Conservation (phyloP, 2,888 invertebrate species). For the Parelbella ahira region DNA sequence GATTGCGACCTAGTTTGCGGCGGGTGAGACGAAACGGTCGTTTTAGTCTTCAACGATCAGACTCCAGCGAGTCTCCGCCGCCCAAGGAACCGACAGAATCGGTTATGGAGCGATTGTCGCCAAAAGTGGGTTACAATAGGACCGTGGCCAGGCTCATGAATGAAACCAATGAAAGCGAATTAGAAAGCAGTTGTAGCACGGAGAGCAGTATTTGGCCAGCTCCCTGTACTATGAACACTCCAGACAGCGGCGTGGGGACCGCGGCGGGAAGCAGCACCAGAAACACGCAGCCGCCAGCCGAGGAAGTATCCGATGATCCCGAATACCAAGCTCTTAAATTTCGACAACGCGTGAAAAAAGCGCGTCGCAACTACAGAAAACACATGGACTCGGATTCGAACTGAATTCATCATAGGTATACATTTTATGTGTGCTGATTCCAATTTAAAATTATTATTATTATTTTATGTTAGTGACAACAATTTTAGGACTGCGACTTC, state of each 20-base stretch:
- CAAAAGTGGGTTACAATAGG: conserved; percentile 50
- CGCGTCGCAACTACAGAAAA: conserved; percentile 82
- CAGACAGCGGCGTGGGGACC: conserved; percentile 66
- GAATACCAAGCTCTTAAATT: conserved; percentile 77
- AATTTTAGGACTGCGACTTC: conserved; percentile 37
- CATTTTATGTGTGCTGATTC: conserved; percentile 34
- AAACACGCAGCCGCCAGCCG: conserved; percentile 44
- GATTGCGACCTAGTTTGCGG: conserved; percentile 46
- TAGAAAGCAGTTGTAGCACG: conserved; percentile 72
- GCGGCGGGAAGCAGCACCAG: conserved; percentile 57
- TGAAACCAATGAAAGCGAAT: conserved; percentile 73
- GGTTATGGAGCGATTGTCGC: conserved; percentile 43
- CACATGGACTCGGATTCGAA: conserved; percentile 85
- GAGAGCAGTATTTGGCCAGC: conserved; percentile 57
- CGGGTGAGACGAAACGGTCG: conserved; percentile 54
- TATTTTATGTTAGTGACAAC: conserved; percentile 34
- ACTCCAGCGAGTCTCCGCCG: conserved; percentile 67
- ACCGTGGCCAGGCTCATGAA: conserved; percentile 70
- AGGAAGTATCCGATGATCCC: conserved; percentile 64
- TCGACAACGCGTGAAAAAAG: conserved; percentile 81
- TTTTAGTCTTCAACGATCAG: conserved; percentile 51
- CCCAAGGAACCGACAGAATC: conserved; percentile 48
- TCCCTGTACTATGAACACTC: conserved; percentile 37
- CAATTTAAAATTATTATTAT: no score
- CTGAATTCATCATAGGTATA: conserved; percentile 47